Conservation (phyloP, 1,140 invertebrate genomes). For the Trypoxylus dichotomus region DNA sequence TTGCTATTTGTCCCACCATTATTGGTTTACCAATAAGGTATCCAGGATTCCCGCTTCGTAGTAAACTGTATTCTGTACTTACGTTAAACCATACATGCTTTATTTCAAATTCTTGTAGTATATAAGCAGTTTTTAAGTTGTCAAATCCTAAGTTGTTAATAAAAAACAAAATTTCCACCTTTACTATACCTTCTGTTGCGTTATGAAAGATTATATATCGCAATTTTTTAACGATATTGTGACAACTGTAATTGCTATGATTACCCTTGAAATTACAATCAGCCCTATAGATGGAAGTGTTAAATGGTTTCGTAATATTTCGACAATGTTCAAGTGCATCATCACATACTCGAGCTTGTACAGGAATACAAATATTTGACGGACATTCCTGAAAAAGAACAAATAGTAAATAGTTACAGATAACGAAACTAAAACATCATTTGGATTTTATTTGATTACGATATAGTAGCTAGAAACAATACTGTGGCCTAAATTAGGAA, state of each 20-base stretch:
- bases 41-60: constrained; percentile 68
- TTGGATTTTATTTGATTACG: not conserved
- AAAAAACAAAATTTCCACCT: constrained; percentile 53
- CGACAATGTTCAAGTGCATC: constrained; percentile 44
- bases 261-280: not conserved
- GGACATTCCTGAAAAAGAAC: constrained; percentile 55
- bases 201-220: constrained; percentile 61
- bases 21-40: constrained; percentile 66
- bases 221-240: constrained; percentile 55
- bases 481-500: not conserved
- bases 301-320: not conserved
- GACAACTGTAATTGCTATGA: constrained; percentile 28
- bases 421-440: not conserved
- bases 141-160: constrained; percentile 52
- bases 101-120: constrained; percentile 58
- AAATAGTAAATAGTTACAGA: not conserved
- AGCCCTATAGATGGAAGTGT: not conserved
- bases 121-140: constrained; percentile 39
- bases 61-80: constrained; percentile 33
- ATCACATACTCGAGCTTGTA: constrained; percentile 54
- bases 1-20: constrained; percentile 54
- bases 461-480: not conserved
- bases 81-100: constrained; percentile 57
- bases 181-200: constrained; percentile 59
- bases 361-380: constrained; percentile 55